Evolutionary conservation across 2,797 vertebrate species (phyloP).

Genomic region (Schizopygopsis malacanthus): DNA sequence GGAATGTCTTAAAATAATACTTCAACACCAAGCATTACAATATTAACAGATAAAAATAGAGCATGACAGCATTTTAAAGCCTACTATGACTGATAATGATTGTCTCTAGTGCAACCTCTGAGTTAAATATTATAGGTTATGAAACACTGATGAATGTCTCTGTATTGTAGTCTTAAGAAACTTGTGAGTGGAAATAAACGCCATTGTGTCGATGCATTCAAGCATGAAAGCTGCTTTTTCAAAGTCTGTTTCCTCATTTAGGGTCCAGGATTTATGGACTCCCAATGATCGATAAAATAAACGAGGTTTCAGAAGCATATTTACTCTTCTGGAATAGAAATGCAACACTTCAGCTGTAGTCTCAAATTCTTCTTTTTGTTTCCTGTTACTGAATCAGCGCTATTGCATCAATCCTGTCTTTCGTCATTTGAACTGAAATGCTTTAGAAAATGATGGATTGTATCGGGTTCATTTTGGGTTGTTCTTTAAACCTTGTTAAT

Average conservation of each 20-base stretch:
- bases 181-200: not conserved
- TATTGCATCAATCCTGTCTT: not conserved
- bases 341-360: not conserved
- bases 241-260: constrained; percentile 51
- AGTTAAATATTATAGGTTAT: not conserved
- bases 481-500: not conserved
- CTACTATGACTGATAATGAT: not conserved
- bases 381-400: constrained; percentile 63
- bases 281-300: not conserved
- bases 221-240: not conserved
- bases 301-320: not conserved
- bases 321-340: not conserved
- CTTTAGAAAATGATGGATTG: not conserved
- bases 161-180: not conserved
- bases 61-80: not conserved
- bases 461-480: not conserved
- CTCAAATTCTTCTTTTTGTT: constrained; percentile 38
- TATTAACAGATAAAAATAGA: not conserved
- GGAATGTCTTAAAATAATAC: not conserved
- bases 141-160: not conserved
- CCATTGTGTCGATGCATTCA: constrained; percentile 21
- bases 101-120: not conserved
- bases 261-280: not conserved
- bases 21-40: not conserved
- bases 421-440: not conserved